Evolutionary conservation across 2,797 vertebrate genomes (phyloP).

Genomic region (Micromesistius poutassou): DNA sequence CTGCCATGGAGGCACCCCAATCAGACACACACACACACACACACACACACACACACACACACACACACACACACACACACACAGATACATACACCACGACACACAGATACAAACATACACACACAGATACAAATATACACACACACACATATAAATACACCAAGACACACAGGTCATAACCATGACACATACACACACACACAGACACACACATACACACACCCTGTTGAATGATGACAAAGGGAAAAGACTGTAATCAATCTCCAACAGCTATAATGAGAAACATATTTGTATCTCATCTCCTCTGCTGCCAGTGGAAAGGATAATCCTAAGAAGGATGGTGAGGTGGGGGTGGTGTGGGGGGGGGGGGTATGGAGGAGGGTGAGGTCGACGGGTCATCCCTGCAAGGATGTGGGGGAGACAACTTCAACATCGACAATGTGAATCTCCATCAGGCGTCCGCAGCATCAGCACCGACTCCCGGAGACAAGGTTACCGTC

Average conservation of each 20-base stretch:
- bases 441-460: constrained; percentile 41
- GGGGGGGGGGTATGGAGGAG: background rate
- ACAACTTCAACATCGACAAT: constrained; percentile 32
- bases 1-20: background rate
- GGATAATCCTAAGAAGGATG: constrained; percentile 61
- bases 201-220: background rate
- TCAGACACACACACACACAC: background rate
- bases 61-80: background rate
- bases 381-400: constrained; percentile 59
- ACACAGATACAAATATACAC: background rate
- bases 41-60: background rate
- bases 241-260: constrained; percentile 50
- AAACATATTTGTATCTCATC: constrained; percentile 60
- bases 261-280: constrained; percentile 63
- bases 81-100: background rate
- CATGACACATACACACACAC: background rate
- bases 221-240: constrained; percentile 36
- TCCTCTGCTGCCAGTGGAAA: constrained; percentile 46
- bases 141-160: background rate
- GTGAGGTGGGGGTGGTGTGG: constrained; percentile 6
- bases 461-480: constrained; percentile 27
- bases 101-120: background rate
- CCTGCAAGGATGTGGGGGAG: constrained; percentile 42
- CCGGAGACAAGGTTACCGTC: constrained; percentile 52
- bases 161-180: background rate